Evolutionary conservation across 2,113 vertebrate genomes (phyloP), one percentile per base, ranked within the genome.

Genomic region (Hypocryptadius cinnamomeus): DNA sequence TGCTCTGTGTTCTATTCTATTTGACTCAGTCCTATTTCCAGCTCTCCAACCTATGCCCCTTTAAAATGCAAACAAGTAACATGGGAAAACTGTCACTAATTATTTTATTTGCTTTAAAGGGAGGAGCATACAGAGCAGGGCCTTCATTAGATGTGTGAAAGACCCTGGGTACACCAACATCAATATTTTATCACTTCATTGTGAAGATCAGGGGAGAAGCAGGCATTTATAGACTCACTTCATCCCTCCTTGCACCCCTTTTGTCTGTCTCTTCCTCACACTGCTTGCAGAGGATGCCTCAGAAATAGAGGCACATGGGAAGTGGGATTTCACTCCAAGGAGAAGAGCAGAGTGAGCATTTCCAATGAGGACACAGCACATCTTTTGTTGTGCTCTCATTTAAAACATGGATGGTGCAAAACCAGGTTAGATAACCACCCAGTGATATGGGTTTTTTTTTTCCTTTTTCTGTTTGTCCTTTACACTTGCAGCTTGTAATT

Each of bases 381-480:
- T 69, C 72, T 57, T 74, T 35, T 45, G 22, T 79, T 71, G 22
- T 71, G 76, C 51, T 90, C 76, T 78, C 71, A 63, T 77, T 95
- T 79, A 54, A 44, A 85, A 68, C 21, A 8, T 9, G 3, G 39
- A 4, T 8, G 24, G 44, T 80, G 45, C 37, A 92, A 90, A 94
- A 74, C 11, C 61, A 81, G 65, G 31, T 81, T 91, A 93, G 84
- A 72, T 15, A 42, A 84, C 33, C 80, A 82, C 39, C 37, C 83
- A 78, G 12, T 17, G 87, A 68, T 66, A n/a, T 2, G 54, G 47
- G 13, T 15, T 40, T 12, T 28, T 89, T 79, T 65, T 76, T 83
- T 11, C 90, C 56, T 79, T 85, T 90, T 89, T 85, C 92, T 79
- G 74, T 79, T 87, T 31, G 81, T 71, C 81, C 84, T 96, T 90